Percentiles rank a stretch among this genome's conserved stretches.
Evolutionary conservation across 1,140 invertebrate genomes (phyloP).

Genomic region (Stegodyphus mimosarum): DNA sequence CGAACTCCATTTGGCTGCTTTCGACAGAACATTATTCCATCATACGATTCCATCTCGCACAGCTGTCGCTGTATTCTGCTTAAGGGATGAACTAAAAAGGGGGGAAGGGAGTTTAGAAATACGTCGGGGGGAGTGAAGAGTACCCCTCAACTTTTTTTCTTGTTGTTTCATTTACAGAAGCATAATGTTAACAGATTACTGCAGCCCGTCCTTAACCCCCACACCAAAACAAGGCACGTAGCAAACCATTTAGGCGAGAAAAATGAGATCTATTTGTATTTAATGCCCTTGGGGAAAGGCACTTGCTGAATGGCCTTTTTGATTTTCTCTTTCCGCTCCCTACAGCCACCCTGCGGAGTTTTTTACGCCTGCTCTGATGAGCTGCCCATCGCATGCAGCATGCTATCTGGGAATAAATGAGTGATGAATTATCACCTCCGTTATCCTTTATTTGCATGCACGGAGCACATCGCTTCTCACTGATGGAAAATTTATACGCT

Average conservation of each 20-base stretch:
- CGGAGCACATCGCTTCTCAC: too few species aligned
- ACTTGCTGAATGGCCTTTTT: constrained; percentile 43
- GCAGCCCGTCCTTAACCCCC: constrained; percentile 39
- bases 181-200: constrained; percentile 52
- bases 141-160: constrained; percentile 20
- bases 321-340: background rate
- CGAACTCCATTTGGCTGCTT: background rate
- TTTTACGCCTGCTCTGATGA: too few species aligned
- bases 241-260: constrained; percentile 52
- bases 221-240: constrained; percentile 36
- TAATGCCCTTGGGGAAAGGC: constrained; percentile 36
- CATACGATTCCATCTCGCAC: constrained; percentile 46
- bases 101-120: background rate
- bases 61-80: constrained; percentile 41
- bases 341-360: background rate
- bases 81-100: constrained; percentile 26
- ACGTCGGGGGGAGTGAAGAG: background rate
- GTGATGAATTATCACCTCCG: too few species aligned
- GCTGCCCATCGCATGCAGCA: too few species aligned
- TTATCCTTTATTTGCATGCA: too few species aligned
- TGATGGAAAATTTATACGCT: too few species aligned
- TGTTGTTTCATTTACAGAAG: constrained; percentile 29
- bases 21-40: constrained; percentile 44
- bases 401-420: too few species aligned
- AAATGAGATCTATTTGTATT: constrained; percentile 60